Conservation (phyloP, 2,797 vertebrate genomes). For the Syngnathus rostellatus region DNA sequence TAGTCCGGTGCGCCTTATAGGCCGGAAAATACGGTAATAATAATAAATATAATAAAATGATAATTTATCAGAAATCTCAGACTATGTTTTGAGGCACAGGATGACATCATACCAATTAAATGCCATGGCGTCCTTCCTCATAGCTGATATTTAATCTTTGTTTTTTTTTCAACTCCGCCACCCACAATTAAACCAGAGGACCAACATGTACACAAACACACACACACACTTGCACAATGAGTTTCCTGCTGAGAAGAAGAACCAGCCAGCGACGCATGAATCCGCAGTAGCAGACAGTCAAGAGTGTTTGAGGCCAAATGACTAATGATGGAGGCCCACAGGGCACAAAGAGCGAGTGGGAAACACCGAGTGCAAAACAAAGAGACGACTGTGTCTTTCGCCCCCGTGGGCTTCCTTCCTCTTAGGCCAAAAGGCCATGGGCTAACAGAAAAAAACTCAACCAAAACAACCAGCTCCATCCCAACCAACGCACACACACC, state of each 20-base stretch:
- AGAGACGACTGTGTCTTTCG: conserved; percentile 35
- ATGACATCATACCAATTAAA: too few relatives aligned
- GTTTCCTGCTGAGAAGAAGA: not conserved
- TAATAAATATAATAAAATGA: too few relatives aligned
- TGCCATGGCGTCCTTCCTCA: too few relatives aligned
- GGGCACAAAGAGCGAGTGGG: conserved; percentile 14
- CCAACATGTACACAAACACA: not conserved
- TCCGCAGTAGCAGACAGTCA: conserved; percentile 3
- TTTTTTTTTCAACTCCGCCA: too few relatives aligned
- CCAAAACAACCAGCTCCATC: not conserved
- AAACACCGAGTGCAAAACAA: conserved; percentile 34
- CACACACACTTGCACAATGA: not conserved
- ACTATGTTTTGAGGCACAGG: too few relatives aligned
- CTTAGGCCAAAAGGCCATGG: conserved; percentile 24
- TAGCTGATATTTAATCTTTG: too few relatives aligned
- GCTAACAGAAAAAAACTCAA: not conserved
- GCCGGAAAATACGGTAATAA: too few relatives aligned
- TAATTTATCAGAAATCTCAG: too few relatives aligned
- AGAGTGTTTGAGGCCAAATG: conserved; percentile 13
- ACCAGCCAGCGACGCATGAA: conserved; percentile 1
- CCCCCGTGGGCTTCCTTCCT: conserved; percentile 42
- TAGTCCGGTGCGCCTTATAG: too few relatives aligned
- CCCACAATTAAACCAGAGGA: too few relatives aligned
- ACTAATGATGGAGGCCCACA: conserved; percentile 21
- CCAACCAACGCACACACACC: not conserved